Conservation (phyloP, 2,113 vertebrate species). For the Cololabis saira region DNA sequence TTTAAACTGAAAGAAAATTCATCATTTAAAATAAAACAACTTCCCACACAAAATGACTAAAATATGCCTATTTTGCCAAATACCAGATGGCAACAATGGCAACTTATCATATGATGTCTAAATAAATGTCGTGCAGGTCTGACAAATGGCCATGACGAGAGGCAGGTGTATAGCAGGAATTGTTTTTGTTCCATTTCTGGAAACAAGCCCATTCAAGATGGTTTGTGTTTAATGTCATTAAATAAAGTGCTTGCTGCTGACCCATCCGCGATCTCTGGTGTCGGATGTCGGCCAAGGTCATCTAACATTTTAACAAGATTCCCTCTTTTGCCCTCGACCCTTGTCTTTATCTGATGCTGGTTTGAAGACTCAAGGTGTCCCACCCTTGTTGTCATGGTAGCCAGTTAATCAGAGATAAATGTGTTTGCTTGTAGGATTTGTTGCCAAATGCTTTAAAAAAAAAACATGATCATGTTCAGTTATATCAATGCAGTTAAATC, state of each 20-base stretch:
- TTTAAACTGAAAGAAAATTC: no score
- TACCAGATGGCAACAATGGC: background rate
- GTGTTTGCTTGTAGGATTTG: slow-evolving; percentile 61
- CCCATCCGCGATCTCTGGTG: slow-evolving; percentile 77
- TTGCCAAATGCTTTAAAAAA: slow-evolving; percentile 50
- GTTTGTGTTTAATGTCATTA: slow-evolving; percentile 80
- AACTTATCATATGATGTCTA: background rate
- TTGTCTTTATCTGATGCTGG: slow-evolving; percentile 66
- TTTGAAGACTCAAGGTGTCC: slow-evolving; percentile 71
- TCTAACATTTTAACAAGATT: slow-evolving; percentile 84
- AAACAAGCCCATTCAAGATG: slow-evolving; percentile 61
- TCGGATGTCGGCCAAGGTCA: slow-evolving; percentile 81
- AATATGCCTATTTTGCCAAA: background rate
- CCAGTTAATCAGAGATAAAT: slow-evolving; percentile 62
- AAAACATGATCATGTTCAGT: slow-evolving; percentile 43
- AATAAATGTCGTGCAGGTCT: slow-evolving; percentile 22
- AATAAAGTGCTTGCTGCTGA: slow-evolving; percentile 80
- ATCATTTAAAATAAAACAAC: no score
- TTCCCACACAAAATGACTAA: background rate
- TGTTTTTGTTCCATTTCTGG: slow-evolving; percentile 54
- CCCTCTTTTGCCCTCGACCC: slow-evolving; percentile 37
- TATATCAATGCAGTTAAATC: slow-evolving; percentile 71
- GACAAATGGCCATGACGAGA: slow-evolving; percentile 25
- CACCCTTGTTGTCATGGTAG: slow-evolving; percentile 53
- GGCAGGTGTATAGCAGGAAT: slow-evolving; percentile 35